Conservation (phyloP, 2,888 invertebrate species). For the Axea sp. region DNA sequence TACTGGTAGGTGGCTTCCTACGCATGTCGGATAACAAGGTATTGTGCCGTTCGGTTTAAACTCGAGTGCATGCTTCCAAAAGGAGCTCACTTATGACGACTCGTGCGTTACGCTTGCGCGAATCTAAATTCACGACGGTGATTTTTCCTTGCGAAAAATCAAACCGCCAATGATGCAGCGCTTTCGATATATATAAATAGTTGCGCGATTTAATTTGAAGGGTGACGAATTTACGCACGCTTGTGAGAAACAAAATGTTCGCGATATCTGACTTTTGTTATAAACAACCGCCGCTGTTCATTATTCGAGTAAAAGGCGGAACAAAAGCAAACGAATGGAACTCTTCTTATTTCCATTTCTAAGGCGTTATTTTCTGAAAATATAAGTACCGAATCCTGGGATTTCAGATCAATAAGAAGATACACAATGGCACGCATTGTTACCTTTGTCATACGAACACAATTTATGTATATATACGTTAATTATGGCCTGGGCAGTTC, state of each 20-base stretch:
- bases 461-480: constrained; percentile 59
- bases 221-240: no score
- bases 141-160: no score
- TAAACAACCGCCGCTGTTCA: no score
- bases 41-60: constrained; percentile 55
- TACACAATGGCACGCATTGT: constrained; percentile 50
- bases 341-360: no score
- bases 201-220: no score
- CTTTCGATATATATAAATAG: no score
- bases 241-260: no score
- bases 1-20: constrained; percentile 53
- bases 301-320: no score
- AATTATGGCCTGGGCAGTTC: constrained; percentile 63
- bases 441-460: constrained; percentile 51
- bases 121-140: not conserved
- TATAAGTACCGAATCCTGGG: constrained; percentile 8
- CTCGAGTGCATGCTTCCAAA: constrained; percentile 30
- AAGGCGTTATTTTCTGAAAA: constrained; percentile 13
- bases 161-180: no score
- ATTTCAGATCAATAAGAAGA: constrained; percentile 36
- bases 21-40: constrained; percentile 50
- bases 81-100: constrained; percentile 42
- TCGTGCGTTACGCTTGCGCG: constrained; percentile 1
- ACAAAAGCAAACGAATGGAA: no score
- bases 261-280: no score